Percentiles rank a stretch among this genome's conserved stretches.
These are phyloP conservation scores for Andrena chrysosceles DNA, from an alignment of 2,888 invertebrate species.

Conservation along the genomic window DNA sequence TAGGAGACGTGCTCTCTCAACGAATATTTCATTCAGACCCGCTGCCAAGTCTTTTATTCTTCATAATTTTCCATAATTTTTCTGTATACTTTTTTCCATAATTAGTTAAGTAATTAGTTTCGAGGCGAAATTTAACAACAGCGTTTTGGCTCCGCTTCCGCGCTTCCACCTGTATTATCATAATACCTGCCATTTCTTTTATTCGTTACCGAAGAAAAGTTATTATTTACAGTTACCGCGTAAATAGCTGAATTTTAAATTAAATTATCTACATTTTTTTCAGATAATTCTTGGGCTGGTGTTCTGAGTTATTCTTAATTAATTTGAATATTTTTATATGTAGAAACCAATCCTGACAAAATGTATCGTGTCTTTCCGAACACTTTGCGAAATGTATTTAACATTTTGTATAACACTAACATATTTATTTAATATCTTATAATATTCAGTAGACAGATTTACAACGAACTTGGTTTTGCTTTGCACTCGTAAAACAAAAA, in stretches of 20 bases:
- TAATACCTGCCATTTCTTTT: background rate
- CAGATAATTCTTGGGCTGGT: too few relatives aligned
- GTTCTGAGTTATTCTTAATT: too few relatives aligned
- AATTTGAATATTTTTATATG: too few relatives aligned
- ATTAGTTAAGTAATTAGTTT: constrained; percentile 2
- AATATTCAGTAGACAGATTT: background rate
- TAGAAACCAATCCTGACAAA: too few relatives aligned
- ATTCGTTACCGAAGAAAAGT: background rate
- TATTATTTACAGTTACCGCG: background rate
- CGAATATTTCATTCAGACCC: background rate
- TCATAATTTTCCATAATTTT: background rate
- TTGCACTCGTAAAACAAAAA: background rate
- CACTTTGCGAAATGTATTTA: too few relatives aligned
- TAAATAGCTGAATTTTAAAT: too few relatives aligned
- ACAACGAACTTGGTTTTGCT: background rate
- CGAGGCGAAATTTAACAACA: background rate
- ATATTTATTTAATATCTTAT: too few relatives aligned
- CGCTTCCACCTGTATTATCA: background rate
- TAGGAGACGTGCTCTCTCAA: background rate
- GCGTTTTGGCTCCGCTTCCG: background rate
- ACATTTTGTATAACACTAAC: too few relatives aligned
- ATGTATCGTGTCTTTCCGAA: too few relatives aligned
- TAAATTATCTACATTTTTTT: too few relatives aligned
- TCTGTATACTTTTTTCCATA: background rate
- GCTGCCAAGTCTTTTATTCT: background rate